Percentiles rank a stretch among this genome's conserved stretches.
phyloP scores from a whole-genome alignment of 2,888 invertebrate species.

The Trichacis sp. region DNA sequence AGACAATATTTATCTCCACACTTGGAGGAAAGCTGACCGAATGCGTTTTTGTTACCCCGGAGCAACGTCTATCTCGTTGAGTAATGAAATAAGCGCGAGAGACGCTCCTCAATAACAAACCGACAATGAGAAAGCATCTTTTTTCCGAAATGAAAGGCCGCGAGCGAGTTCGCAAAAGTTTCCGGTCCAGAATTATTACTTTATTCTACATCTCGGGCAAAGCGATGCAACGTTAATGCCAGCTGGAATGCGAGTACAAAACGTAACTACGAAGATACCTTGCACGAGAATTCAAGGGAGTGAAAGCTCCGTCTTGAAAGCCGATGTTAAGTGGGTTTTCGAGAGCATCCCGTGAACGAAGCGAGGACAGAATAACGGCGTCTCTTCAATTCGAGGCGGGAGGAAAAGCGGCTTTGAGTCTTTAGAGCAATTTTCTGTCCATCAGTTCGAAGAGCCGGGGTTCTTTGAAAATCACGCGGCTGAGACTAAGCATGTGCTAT shows the following conservation, averaged over 20 bases:
- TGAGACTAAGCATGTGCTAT: no score
- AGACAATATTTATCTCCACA: no score
- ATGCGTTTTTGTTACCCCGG: neutral
- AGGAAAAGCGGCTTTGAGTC: slow-evolving; percentile 1
- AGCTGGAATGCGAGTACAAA: neutral
- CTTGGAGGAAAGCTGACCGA: no score
- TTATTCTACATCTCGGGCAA: neutral
- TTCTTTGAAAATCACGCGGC: no score
- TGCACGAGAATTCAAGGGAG: slow-evolving; percentile 4
- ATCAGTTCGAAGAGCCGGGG: neutral
- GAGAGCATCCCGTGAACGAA: slow-evolving; percentile 5
- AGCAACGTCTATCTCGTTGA: neutral
- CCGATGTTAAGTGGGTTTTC: slow-evolving; percentile 6
- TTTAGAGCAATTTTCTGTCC: neutral
- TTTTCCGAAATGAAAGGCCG: slow-evolving; percentile 1
- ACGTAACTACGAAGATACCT: neutral
- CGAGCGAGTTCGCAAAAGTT: neutral
- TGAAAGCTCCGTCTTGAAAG: slow-evolving; percentile 4
- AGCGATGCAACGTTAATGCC: neutral
- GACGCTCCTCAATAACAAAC: neutral
- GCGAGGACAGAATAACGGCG: neutral
- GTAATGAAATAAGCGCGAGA: neutral
- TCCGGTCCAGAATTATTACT: neutral
- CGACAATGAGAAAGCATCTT: slow-evolving; percentile 4
- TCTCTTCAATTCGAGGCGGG: neutral